phyloP scores from a whole-genome alignment of 1,140 invertebrate species.

The Drosophila persimilis region DNA sequence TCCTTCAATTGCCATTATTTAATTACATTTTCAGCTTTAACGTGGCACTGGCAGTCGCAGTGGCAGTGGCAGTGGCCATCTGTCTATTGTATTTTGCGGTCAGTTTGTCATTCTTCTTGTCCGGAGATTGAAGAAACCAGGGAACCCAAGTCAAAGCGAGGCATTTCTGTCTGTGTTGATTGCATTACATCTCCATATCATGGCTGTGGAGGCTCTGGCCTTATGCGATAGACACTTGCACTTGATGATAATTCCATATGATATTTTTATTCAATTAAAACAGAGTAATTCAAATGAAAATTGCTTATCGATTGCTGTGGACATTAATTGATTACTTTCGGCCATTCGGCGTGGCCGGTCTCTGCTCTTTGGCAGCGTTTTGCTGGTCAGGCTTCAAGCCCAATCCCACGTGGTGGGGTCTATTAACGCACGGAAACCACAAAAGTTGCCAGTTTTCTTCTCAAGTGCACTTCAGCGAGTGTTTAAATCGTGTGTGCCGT shows the following conservation, averaged over 20 bases:
- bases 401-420: too few species aligned
- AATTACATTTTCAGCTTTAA: slow-evolving; percentile 68
- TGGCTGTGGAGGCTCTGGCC: slow-evolving; percentile 2
- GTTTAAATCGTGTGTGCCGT: slow-evolving; percentile 62
- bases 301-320: slow-evolving; percentile 28
- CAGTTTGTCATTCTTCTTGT: slow-evolving; percentile 16
- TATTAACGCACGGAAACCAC: slow-evolving; percentile 19
- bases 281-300: slow-evolving; percentile 34
- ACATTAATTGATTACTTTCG: slow-evolving; percentile 51
- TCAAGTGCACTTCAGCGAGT: slow-evolving; percentile 10
- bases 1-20: slow-evolving; percentile 66
- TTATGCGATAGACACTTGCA: slow-evolving; percentile 19
- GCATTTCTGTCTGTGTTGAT: slow-evolving; percentile 40
- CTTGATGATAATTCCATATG: slow-evolving; percentile 37
- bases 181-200: slow-evolving; percentile 32
- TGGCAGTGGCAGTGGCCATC: slow-evolving; percentile 14
- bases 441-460: slow-evolving; percentile 12
- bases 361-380: background rate
- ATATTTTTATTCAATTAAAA: slow-evolving; percentile 36
- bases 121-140: slow-evolving; percentile 12
- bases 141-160: slow-evolving; percentile 17
- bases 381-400: background rate
- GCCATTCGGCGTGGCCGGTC: slow-evolving; percentile 14
- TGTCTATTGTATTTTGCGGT: slow-evolving; percentile 45
- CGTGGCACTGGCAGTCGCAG: background rate